Evolutionary conservation across 2,888 invertebrate genomes (phyloP).

Genomic region (Parascotia fuliginaria): DNA sequence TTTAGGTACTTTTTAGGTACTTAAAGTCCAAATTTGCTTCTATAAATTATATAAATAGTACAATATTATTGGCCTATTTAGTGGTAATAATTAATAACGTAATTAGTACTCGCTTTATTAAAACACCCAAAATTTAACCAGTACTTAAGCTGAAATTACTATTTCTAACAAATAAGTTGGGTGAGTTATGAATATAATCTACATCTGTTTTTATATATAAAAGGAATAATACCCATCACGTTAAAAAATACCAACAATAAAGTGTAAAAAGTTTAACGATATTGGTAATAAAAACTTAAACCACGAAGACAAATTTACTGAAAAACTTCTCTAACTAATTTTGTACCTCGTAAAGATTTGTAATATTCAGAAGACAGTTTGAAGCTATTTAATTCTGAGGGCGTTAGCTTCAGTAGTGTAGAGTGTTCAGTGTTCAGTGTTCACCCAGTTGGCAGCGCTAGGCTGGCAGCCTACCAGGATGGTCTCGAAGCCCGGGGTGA

Average conservation of each 20-base stretch:
- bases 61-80: too few species aligned
- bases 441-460: slow-evolving; percentile 72
- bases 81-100: too few species aligned
- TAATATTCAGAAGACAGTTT: neutral
- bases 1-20: too few species aligned
- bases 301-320: neutral
- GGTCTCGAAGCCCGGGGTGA: slow-evolving; percentile 47
- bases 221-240: neutral
- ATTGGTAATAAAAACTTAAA: neutral
- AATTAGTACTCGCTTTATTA: too few species aligned
- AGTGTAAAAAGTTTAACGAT: neutral
- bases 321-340: neutral
- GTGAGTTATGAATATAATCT: too few species aligned
- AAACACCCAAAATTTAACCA: too few species aligned
- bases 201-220: too few species aligned
- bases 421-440: slow-evolving; percentile 48
- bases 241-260: neutral
- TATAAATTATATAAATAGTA: too few species aligned
- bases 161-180: too few species aligned
- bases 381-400: slow-evolving; percentile 8
- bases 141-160: too few species aligned
- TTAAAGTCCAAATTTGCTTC: too few species aligned
- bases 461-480: slow-evolving; percentile 69
- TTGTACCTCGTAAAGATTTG: neutral
- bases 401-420: slow-evolving; percentile 21